Evolutionary conservation across 1,140 invertebrate genomes (phyloP).

Genomic region (Cataglyphis hispanica): DNA sequence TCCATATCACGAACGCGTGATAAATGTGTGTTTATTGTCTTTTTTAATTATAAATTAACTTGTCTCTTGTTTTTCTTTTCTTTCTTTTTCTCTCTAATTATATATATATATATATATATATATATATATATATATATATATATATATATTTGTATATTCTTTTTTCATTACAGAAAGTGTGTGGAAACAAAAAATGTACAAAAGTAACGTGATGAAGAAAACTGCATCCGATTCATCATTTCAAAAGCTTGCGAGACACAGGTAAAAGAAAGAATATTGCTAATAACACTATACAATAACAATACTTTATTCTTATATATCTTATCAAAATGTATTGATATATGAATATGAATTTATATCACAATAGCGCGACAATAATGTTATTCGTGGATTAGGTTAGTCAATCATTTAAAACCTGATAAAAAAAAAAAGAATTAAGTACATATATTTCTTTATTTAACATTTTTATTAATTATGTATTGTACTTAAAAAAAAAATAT

Average conservation of each 20-base stretch:
- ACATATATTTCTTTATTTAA: too few species aligned
- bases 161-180: too few species aligned
- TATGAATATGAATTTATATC: constrained; percentile 13
- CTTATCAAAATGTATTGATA: not conserved
- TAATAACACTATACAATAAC: too few species aligned
- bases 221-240: not conserved
- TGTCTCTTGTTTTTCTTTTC: not conserved
- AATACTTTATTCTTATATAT: not conserved
- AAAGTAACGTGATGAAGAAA: not conserved
- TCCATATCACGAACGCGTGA: not conserved
- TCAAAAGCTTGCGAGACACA: not conserved
- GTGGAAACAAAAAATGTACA: too few species aligned
- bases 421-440: too few species aligned
- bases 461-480: too few species aligned
- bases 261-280: not conserved
- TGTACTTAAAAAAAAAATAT: too few species aligned
- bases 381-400: too few species aligned
- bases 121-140: too few species aligned
- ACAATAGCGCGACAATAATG: not conserved
- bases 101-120: too few species aligned
- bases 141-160: not conserved
- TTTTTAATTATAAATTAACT: not conserved
- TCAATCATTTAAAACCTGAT: too few species aligned
- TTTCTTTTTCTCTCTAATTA: not conserved
- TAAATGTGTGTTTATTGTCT: too few species aligned